Percentiles rank a stretch among this genome's conserved stretches.
phyloP scores from a whole-genome alignment of 1,140 invertebrate genomes.

The Tetramorium alpestre region DNA sequence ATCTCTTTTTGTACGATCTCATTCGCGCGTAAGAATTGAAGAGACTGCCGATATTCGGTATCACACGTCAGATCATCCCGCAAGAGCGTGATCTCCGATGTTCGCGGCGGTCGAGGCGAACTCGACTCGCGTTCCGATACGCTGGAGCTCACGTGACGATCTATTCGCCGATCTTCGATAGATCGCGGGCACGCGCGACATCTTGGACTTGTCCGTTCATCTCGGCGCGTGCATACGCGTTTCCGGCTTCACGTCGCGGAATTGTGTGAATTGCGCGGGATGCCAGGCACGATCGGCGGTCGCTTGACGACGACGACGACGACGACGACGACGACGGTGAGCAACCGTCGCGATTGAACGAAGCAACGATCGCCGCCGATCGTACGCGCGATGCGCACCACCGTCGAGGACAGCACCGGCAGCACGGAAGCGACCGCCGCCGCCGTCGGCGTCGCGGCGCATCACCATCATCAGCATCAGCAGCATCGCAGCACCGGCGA shows the following conservation, averaged over 20 bases:
- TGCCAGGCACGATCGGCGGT: slow-evolving; percentile 29
- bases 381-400: slow-evolving; percentile 81
- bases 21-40: not conserved
- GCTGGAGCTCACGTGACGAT: slow-evolving; percentile 7
- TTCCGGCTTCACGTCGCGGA: slow-evolving; percentile 17
- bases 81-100: not conserved
- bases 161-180: not conserved
- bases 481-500: slow-evolving; percentile 39
- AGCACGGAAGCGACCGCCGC: slow-evolving; percentile 79
- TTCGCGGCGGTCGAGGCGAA: slow-evolving; percentile 21
- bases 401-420: slow-evolving; percentile 79
- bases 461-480: slow-evolving; percentile 59
- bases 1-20: slow-evolving; percentile 30
- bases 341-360: slow-evolving; percentile 48
- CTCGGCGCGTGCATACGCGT: not conserved
- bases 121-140: not conserved
- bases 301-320: not conserved
- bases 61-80: not conserved
- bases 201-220: not conserved
- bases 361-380: slow-evolving; percentile 60
- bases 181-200: not conserved
- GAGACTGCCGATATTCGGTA: not conserved
- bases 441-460: slow-evolving; percentile 69
- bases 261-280: slow-evolving; percentile 35
- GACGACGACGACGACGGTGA: too few relatives aligned